These are phyloP conservation scores for Oxytorus armatus DNA, from an alignment of 2,888 invertebrate genomes.

Conservation along the genomic window DNA sequence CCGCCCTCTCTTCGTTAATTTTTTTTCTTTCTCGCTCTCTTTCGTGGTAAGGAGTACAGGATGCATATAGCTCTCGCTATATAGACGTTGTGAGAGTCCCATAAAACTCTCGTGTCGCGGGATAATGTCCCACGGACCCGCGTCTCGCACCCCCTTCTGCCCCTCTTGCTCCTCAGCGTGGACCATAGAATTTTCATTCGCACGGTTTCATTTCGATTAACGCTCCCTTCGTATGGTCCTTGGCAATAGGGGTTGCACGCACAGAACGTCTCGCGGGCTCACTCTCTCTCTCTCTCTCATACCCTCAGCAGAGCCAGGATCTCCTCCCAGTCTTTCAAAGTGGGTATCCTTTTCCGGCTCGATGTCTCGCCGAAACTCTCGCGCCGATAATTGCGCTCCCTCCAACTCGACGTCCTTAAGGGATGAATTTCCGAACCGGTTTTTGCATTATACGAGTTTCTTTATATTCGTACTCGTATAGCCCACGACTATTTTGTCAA, in stretches of 20 bases:
- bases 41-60: constrained; percentile 42
- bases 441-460: constrained; percentile 75
- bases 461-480: background rate
- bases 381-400: constrained; percentile 78
- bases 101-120: constrained; percentile 74
- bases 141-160: constrained; percentile 13
- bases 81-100: constrained; percentile 63
- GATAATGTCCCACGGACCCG: constrained; percentile 71
- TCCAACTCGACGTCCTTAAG: constrained; percentile 74
- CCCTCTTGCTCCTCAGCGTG: constrained; percentile 57
- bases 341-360: constrained; percentile 72
- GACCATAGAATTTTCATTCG: constrained; percentile 82
- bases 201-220: constrained; percentile 84
- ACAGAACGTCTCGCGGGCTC: constrained; percentile 20
- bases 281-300: constrained; percentile 2
- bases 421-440: constrained; percentile 81
- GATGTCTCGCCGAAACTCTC: constrained; percentile 74
- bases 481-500: constrained; percentile 15
- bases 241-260: constrained; percentile 52
- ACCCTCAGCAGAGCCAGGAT: background rate
- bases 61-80: constrained; percentile 35
- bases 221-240: constrained; percentile 72
- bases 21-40: constrained; percentile 24
- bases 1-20: background rate
- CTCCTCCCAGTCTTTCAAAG: constrained; percentile 33